Base-by-base conservation (phyloP, 2,888 invertebrate genomes). In the Agrotis ipsilon region DNA sequence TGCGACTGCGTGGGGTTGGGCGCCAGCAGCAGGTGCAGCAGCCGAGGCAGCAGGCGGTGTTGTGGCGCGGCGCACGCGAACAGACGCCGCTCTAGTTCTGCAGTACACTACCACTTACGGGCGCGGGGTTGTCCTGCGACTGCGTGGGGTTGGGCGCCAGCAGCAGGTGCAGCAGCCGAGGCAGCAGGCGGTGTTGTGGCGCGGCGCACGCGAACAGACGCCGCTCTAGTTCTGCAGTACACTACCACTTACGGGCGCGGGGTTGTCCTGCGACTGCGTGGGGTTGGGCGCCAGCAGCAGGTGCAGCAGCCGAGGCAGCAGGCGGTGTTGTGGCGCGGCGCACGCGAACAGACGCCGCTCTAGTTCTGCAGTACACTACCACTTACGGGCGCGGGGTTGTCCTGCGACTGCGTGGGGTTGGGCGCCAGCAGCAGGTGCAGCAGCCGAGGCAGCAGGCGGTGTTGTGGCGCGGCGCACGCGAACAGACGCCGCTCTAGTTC, bases 111-210 rank as follows among this genome's bases (percentile, higher is more conserved):
- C 16, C 43, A 45, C 66, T 52, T 63, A 84, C 80, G 51, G 81
- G 79, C 52, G 65, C 72, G 45, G 66, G 58, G 52, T 62, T 46
- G 52, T 59, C 65, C 11, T 70, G 46, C 19, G 46, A 19, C 14
- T 60, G 77, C 63, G 78, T 72, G 68, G 81, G 82, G 48, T 32
- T 51, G 78, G 83, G 86, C 73, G 85, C 79, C 27, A 88, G 88
- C 87, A 95, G 91, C 86, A 94, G 91, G 70, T 94, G 94, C 88
- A 95, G 9, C 58, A 58, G 58, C 16, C 95, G 92, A 84, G 95
- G 95, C 91, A 95, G 91, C 88, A 95, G 90, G 83, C 94, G 94
- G 88, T 95, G 94, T 89, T 94, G 94, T 85, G 93, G 94, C 88
- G 93, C 94, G 81, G 90, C 90, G 88, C 89, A 86, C 58, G 93